phyloP scores from a whole-genome alignment of 2,797 vertebrate species.

The Pangasius larnaudii region DNA sequence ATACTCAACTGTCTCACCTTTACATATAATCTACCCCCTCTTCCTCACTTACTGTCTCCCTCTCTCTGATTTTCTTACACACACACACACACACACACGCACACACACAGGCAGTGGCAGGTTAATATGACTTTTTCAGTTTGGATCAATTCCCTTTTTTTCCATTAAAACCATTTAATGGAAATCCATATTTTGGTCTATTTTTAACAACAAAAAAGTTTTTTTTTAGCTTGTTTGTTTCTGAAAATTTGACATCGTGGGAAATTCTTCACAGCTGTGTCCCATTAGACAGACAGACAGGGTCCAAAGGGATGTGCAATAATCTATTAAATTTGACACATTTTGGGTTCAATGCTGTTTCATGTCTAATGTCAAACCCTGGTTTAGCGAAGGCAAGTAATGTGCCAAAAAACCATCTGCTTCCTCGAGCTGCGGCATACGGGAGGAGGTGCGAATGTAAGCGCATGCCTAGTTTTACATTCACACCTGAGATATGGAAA shows the following conservation, averaged over 20 bases:
- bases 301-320: slow-evolving; percentile 41
- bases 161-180: background rate
- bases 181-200: background rate
- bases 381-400: slow-evolving; percentile 57
- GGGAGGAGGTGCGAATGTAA: background rate
- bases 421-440: background rate
- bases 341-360: slow-evolving; percentile 20
- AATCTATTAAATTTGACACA: slow-evolving; percentile 47
- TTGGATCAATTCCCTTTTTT: background rate
- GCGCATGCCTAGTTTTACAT: background rate
- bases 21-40: slow-evolving; percentile 25
- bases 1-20: slow-evolving; percentile 16
- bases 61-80: slow-evolving; percentile 27
- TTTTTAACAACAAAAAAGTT: background rate
- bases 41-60: slow-evolving; percentile 37
- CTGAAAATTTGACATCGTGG: slow-evolving; percentile 38
- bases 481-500: background rate
- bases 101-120: background rate
- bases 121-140: background rate
- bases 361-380: slow-evolving; percentile 55
- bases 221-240: background rate
- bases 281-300: slow-evolving; percentile 50
- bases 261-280: slow-evolving; percentile 48
- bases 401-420: slow-evolving; percentile 33
- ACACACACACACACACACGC: background rate